Base-by-base conservation (phyloP, 2,113 vertebrate species). In the Aldabrachelys gigantea region DNA sequence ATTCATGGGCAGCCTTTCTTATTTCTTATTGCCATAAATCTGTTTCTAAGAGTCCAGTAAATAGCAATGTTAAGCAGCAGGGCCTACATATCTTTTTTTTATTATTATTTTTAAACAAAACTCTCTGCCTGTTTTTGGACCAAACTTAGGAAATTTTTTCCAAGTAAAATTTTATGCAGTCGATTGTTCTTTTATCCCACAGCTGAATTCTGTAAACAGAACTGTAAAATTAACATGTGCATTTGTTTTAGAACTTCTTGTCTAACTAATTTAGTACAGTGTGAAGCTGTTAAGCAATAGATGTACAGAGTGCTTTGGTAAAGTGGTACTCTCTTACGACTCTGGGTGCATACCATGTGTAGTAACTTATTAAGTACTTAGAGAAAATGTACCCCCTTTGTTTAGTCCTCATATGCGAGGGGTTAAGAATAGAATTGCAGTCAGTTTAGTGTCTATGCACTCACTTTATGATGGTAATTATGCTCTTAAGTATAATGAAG, bases 101-200 rank as follows among this genome's bases (percentile, higher is more conserved):
- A 44, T 53, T 11, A 53, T 29, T 50, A 16, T 29, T 75, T 80
- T 96, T 92, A 59, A 59, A 59, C 24, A 57, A 57, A 57, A 57
- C 56, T 57, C 56, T 57, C 38, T 12, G 19, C 24, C 41, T 78
- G 22, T 95, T 94, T 96, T 87, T 96, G 98, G 98, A 98, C 98
- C 98, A 98, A 98, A 97, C 97, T 97, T 95, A 92, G 89, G 95
- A 89, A 78, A 84, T 52, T 95, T 88, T 93, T 92, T 89, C 29
- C 56, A 93, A 94, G 80, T 92, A 14, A 81, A 84, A 92, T 93
- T 93, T 95, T 96, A 44, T 17, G 72, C 92, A 94, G 29, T 44
- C 0, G 90, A 82, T 69, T 85, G 95, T 91, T 24, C 31, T 65
- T 47, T 47, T 79, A 11, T 91, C 24, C 13, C 59, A 80, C 17